These are phyloP conservation scores for Gracilinanus agilis DNA, from an alignment of 2,113 vertebrate species.

Conservation along the genomic window DNA sequence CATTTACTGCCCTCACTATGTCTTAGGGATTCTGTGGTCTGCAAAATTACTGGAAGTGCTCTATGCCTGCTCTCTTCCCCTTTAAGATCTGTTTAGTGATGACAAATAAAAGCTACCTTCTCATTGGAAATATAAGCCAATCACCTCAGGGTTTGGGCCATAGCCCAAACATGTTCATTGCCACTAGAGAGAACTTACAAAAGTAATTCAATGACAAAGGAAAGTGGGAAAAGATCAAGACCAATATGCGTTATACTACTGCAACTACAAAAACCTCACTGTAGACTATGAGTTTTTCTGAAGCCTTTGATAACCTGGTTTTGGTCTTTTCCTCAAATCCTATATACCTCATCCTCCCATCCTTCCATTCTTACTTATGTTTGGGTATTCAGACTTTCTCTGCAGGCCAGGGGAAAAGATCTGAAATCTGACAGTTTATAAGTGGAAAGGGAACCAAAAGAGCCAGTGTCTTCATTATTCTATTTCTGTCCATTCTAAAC, in stretches of 20 bases:
- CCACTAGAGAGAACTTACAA: not conserved
- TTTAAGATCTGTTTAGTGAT: not conserved
- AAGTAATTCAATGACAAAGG: not conserved
- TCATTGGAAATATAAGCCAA: not conserved
- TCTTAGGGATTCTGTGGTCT: not conserved
- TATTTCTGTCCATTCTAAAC: not conserved
- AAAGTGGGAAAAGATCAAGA: not conserved
- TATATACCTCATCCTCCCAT: not conserved
- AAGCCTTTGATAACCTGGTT: not conserved
- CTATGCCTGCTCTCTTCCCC: not conserved
- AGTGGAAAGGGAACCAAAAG: not conserved
- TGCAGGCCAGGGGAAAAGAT: not conserved
- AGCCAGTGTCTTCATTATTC: not conserved
- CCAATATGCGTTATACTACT: not conserved
- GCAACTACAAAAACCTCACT: not conserved
- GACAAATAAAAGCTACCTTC: not conserved
- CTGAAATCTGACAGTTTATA: not conserved
- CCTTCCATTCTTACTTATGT: not conserved
- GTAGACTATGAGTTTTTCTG: not conserved
- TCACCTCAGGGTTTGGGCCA: not conserved
- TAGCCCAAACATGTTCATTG: not conserved
- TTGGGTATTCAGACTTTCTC: not conserved
- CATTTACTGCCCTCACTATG: not conserved
- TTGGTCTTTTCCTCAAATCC: not conserved
- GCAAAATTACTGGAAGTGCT: not conserved